phyloP scores from a whole-genome alignment of 1,140 invertebrate species.

The Hetaerina americana region DNA sequence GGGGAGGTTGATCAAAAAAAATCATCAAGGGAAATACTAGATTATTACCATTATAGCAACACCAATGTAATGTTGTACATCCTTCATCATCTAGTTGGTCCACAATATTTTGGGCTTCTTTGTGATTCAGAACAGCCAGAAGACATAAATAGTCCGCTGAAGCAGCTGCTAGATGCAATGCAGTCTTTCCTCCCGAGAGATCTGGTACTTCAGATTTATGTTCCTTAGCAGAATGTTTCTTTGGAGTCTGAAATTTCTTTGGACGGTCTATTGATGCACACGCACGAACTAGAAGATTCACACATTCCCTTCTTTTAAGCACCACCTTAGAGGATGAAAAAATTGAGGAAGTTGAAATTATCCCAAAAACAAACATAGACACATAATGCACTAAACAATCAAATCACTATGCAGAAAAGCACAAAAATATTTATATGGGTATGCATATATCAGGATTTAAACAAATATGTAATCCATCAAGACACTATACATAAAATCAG shows the following conservation, averaged over 20 bases:
- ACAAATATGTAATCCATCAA: no score
- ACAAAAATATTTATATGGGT: no score
- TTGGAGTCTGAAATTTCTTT: not conserved
- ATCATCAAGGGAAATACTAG: constrained; percentile 28
- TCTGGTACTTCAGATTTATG: not conserved
- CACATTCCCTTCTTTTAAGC: not conserved
- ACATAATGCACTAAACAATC: no score
- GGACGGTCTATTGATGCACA: not conserved
- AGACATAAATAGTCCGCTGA: constrained; percentile 41
- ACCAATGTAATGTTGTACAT: constrained; percentile 46
- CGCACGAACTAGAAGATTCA: not conserved
- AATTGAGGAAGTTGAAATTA: no score
- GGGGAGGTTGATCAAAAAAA: constrained; percentile 29
- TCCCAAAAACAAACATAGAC: no score
- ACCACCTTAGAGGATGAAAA: no score
- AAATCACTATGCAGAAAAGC: no score
- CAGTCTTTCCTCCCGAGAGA: constrained; percentile 37
- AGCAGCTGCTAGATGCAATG: constrained; percentile 50
- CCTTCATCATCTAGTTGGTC: constrained; percentile 39
- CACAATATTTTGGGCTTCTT: constrained; percentile 29
- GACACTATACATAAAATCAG: no score
- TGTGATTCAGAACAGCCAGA: constrained; percentile 27
- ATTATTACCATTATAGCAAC: constrained; percentile 41
- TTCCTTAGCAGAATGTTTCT: not conserved
- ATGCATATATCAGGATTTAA: no score